These are phyloP conservation scores for Zosterops japonicus DNA, from an alignment of 2,113 vertebrate genomes.

Conservation along the genomic window DNA sequence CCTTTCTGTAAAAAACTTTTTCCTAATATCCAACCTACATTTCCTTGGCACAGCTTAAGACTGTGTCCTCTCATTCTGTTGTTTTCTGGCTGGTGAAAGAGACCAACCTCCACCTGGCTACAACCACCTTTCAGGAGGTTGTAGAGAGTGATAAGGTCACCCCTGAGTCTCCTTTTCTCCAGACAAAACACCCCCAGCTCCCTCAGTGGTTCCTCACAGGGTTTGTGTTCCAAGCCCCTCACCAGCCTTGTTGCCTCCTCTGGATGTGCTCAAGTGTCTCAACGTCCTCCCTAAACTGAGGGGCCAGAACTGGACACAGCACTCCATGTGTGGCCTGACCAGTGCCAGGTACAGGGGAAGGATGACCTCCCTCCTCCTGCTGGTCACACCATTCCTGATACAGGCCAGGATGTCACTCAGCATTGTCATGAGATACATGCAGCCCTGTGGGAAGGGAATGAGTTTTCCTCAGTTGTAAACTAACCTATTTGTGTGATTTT, in stretches of 20 bases:
- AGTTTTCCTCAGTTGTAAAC: background rate
- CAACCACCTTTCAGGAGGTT: background rate
- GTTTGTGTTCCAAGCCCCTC: background rate
- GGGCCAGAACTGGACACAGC: background rate
- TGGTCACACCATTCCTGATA: background rate
- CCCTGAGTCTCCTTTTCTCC: background rate
- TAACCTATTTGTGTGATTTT: background rate
- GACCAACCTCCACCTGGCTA: background rate
- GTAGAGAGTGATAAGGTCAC: background rate
- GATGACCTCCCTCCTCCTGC: background rate
- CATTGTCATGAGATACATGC: background rate
- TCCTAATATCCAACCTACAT: background rate
- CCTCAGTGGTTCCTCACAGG: rapidly evolving
- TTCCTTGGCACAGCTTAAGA: rapidly evolving
- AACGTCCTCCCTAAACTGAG: rapidly evolving
- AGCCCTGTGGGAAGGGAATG: background rate
- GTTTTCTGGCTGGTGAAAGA: background rate
- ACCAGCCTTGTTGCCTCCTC: background rate
- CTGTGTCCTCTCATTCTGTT: rapidly evolving
- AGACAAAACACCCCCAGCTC: background rate
- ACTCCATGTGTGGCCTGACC: background rate
- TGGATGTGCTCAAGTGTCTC: rapidly evolving
- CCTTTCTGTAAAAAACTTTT: background rate
- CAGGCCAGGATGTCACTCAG: background rate
- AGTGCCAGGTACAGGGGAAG: rapidly evolving